Evolutionary conservation across 2,113 vertebrate species (phyloP), one percentile per base, ranked within the genome.

Genomic region (Eubucco bourcierii): DNA sequence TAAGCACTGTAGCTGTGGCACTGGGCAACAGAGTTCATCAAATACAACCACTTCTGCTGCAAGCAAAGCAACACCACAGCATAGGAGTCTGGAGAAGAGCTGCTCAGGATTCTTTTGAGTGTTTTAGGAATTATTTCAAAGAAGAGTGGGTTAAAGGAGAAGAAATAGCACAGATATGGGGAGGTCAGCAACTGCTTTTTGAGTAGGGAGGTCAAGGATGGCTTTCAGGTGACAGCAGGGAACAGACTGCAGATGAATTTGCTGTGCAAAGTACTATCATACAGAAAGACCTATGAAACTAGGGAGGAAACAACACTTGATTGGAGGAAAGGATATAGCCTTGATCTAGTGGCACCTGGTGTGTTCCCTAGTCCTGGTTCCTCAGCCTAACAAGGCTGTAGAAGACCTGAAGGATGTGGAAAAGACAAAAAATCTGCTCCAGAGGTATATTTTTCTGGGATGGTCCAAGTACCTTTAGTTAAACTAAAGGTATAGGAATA

Each of bases 1-100:
- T 18, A 9, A 10, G 20, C 1, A 0, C 2, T 6, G 64, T 61
- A 67, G 47, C 70, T 87, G 47, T 4, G 5, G 12, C 0, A 0
- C 60, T 18, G 29, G 31, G 20, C 76, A 50, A 29, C 6, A 7
- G 55, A 79, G 16, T 56, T 87, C 63, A 59, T 82, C 44, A 63
- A 28, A 25, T 10, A 10, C n/a, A 19, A 18, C 1, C 1, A 5
- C 27, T 60, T 65, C 50, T 80, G 8, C 58, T 75, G 75, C 1
- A 7, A 79, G 56, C 64, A 73, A 46, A 87, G 55, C 39, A 59
- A 6, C 75, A 33, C 37, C 37, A 15, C 31, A 58, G 31, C 60
- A 59, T 59, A 25, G 68, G 52, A 77, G 34, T 19, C 39, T 31
- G n/a, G 37, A 78, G 31, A 78, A 75, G 34, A 79, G 44, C 27